Percentiles rank a stretch among this genome's conserved stretches.
Evolutionary conservation across 2,888 invertebrate genomes (phyloP).

Genomic region (Arrhopalites spinosus): DNA sequence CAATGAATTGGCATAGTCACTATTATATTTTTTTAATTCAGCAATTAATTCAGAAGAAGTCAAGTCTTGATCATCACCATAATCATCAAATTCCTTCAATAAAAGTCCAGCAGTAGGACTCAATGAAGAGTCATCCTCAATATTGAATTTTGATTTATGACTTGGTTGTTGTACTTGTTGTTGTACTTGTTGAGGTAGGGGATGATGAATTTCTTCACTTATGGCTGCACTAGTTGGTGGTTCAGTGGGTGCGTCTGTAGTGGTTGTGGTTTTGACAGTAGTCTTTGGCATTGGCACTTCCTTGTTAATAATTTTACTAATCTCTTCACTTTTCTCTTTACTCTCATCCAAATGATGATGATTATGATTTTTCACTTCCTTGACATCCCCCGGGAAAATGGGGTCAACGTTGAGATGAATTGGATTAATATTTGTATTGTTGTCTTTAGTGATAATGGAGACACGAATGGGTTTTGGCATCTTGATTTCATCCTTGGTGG

Average conservation of each 20-base stretch:
- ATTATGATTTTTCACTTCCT: constrained; percentile 17
- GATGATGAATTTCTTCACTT: constrained; percentile 3
- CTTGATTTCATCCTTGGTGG: constrained; percentile 37
- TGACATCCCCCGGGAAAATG: constrained; percentile 15
- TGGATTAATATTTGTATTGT: constrained; percentile 36
- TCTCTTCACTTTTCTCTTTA: constrained; percentile 8
- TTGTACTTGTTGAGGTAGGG: neutral
- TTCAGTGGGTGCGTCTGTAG: neutral
- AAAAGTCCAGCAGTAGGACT: constrained; percentile 18
- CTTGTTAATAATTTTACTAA: constrained; percentile 10
- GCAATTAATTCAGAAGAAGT: constrained; percentile 46
- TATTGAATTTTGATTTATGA: neutral
- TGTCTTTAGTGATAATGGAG: constrained; percentile 51
- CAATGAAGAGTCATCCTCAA: neutral
- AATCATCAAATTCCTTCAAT: constrained; percentile 37
- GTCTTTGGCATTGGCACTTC: constrained; percentile 5
- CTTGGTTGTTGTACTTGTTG: neutral
- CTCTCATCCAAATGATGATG: constrained; percentile 17
- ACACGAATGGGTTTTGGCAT: constrained; percentile 49
- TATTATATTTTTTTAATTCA: constrained; percentile 49
- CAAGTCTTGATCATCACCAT: constrained; percentile 42
- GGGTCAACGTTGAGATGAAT: constrained; percentile 25
- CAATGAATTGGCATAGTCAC: constrained; percentile 47
- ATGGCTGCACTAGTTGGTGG: neutral
- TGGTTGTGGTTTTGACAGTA: constrained; percentile 7